These are phyloP conservation scores for Aplysina aerophoba DNA, from an alignment of 37 sponge, comb jelly and placozoan genomes.

Conservation along the genomic window DNA sequence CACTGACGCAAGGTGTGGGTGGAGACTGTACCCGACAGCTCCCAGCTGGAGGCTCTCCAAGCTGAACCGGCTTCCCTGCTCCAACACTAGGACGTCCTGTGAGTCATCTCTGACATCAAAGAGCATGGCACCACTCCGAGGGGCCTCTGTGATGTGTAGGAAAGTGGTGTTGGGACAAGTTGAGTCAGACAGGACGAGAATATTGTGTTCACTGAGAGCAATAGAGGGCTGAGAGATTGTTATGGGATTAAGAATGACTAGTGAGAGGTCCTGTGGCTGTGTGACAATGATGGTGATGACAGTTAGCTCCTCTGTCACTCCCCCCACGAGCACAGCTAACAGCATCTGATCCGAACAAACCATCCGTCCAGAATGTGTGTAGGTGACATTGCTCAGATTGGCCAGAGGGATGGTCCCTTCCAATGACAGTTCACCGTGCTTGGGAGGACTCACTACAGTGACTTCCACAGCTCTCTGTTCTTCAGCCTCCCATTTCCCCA, in stretches of 20 bases:
- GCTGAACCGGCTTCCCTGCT: neutral
- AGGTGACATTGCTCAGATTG: neutral
- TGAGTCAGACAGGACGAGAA: neutral
- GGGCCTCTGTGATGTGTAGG: neutral
- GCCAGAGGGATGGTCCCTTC: neutral
- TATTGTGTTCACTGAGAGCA: neutral
- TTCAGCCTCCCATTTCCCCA: no score
- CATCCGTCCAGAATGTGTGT: neutral
- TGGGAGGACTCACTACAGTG: neutral
- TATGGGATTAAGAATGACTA: neutral
- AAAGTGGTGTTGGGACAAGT: neutral
- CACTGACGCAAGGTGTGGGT: neutral
- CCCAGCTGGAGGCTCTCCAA: neutral
- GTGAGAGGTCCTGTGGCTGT: neutral
- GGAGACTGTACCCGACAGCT: neutral
- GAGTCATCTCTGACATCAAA: neutral
- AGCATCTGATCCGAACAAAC: neutral
- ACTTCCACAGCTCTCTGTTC: neutral
- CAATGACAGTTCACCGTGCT: neutral
- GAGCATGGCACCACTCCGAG: neutral
- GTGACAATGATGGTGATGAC: neutral
- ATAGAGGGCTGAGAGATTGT: neutral
- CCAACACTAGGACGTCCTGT: neutral
- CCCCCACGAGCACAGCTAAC: neutral
- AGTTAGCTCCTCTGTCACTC: neutral